Evolutionary conservation across 2,113 vertebrate species (phyloP).

Genomic region (Climacteris rufus): DNA sequence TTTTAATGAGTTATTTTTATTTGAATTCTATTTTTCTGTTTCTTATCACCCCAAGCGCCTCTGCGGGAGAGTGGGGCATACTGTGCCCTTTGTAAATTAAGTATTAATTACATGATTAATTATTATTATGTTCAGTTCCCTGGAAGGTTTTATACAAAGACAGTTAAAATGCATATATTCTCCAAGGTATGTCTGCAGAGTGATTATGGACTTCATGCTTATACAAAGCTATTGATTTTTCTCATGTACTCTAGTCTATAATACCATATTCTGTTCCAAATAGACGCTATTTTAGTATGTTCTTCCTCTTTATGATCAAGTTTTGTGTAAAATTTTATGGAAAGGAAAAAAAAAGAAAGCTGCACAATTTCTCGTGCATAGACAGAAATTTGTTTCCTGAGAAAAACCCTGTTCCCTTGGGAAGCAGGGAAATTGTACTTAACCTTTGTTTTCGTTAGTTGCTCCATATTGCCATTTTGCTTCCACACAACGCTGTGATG

Average conservation of each 20-base stretch:
- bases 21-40: slow-evolving; percentile 16
- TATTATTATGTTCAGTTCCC: slow-evolving; percentile 45
- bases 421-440: not conserved
- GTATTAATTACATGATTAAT: slow-evolving; percentile 65
- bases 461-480: not conserved
- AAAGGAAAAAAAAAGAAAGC: not conserved
- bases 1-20: slow-evolving; percentile 30
- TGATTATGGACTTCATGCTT: slow-evolving; percentile 40
- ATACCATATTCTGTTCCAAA: not conserved
- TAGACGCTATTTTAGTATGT: not conserved
- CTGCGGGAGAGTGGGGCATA: slow-evolving; percentile 11
- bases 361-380: not conserved
- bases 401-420: not conserved
- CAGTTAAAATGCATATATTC: slow-evolving; percentile 49
- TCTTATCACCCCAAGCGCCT: slow-evolving; percentile 21
- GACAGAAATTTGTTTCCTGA: not conserved
- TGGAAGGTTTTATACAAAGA: slow-evolving; percentile 24
- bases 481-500: not conserved
- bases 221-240: slow-evolving; percentile 62
- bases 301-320: not conserved
- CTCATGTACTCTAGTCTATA: not conserved
- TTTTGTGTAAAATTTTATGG: not conserved
- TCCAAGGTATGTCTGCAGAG: slow-evolving; percentile 18
- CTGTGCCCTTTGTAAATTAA: slow-evolving; percentile 60
- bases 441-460: slow-evolving; percentile 13